phyloP scores from a whole-genome alignment of 2,797 vertebrate genomes.

The Aeoliscus strigatus region DNA sequence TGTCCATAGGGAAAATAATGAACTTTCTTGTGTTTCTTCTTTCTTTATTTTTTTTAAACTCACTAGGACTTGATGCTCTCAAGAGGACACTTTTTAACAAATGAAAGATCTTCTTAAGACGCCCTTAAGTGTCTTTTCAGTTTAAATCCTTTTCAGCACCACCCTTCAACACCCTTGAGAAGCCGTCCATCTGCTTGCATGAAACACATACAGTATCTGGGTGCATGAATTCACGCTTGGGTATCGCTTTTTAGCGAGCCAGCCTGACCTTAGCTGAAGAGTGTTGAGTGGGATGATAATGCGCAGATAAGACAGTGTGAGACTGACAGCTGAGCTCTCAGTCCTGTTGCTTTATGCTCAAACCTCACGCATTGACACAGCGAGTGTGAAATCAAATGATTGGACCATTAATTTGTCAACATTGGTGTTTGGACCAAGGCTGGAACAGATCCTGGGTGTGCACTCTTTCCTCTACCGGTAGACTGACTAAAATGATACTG shows the following conservation, averaged over 20 bases:
- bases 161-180: conserved; percentile 32
- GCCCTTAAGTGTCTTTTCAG: conserved; percentile 24
- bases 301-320: too few relatives aligned
- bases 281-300: conserved; percentile 7
- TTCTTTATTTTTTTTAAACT: conserved; percentile 3
- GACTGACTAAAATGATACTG: too few relatives aligned
- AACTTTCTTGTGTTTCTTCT: conserved; percentile 12
- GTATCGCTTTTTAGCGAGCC: conserved; percentile 4
- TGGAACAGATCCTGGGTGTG: neutral
- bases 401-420: neutral
- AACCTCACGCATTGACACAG: too few relatives aligned
- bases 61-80: conserved; percentile 19
- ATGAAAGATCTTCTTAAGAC: conserved; percentile 39
- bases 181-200: conserved; percentile 12
- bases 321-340: too few relatives aligned
- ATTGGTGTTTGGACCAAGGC: too few relatives aligned
- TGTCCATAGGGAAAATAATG: too few relatives aligned
- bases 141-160: conserved; percentile 19
- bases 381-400: too few relatives aligned
- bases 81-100: conserved; percentile 24
- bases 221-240: conserved; percentile 9
- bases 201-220: conserved; percentile 24
- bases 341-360: too few relatives aligned
- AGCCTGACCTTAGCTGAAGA: conserved; percentile 29
- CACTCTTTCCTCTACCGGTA: too few relatives aligned